A percentile compares a stretch with the other conserved stretches of the same genome.
These are phyloP conservation scores for Exaiptasia diaphana DNA, from an alignment of 64 coral and sea anemone species.

Conservation along the genomic window DNA sequence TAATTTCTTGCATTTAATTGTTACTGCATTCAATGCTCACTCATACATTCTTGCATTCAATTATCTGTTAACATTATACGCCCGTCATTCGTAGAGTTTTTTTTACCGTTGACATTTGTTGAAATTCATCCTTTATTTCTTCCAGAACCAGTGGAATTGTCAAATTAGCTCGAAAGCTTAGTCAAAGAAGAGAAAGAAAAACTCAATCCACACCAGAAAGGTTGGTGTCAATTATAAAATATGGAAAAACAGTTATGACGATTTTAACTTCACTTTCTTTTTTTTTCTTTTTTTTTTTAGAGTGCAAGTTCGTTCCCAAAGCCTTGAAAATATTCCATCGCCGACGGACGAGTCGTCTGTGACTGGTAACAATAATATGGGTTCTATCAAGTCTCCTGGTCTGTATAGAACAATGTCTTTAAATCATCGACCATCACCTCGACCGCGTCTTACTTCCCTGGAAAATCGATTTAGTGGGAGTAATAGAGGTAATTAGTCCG, in stretches of 20 bases:
- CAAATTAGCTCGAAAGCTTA: conserved; percentile 20
- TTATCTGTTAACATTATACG: too few species aligned
- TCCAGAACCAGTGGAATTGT: neutral
- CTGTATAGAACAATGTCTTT: conserved; percentile 80
- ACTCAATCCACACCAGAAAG: neutral
- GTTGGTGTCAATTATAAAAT: too few species aligned
- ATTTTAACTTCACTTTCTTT: too few species aligned
- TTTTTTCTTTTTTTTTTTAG: neutral
- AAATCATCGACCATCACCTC: conserved; percentile 68
- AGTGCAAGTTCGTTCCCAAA: conserved; percentile 42
- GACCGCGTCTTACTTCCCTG: conserved; percentile 35
- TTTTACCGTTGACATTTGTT: too few species aligned
- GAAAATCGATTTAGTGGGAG: conserved; percentile 85
- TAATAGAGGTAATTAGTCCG: conserved; percentile 70
- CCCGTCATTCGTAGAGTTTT: too few species aligned
- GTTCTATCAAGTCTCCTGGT: conserved; percentile 58
- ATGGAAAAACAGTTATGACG: too few species aligned
- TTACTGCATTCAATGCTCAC: too few species aligned
- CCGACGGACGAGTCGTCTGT: neutral
- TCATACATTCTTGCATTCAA: too few species aligned
- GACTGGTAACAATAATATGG: neutral
- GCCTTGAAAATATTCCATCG: conserved; percentile 48
- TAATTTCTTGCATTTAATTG: too few species aligned
- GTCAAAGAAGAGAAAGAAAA: neutral
- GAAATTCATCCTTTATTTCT: neutral